A percentile compares a stretch with the other conserved stretches of the same genome.
These are phyloP conservation scores for Aldrovandia affinis DNA, from an alignment of 2,797 vertebrate species.

Conservation along the genomic window DNA sequence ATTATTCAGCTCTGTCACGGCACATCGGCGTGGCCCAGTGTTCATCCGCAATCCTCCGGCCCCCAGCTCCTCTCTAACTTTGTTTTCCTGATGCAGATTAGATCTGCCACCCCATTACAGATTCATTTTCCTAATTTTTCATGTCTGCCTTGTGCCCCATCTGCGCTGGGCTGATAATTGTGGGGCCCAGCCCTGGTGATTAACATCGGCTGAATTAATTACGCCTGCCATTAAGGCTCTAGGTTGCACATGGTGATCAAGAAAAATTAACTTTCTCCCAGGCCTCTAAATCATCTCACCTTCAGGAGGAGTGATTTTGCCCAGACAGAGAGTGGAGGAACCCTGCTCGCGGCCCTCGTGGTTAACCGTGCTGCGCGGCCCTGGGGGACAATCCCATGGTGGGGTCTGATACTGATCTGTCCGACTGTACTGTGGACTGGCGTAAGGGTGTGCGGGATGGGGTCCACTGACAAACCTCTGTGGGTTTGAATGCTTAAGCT, in stretches of 20 bases:
- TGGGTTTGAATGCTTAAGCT: slow-evolving; percentile 62
- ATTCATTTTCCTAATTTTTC: slow-evolving; percentile 99
- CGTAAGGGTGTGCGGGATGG: slow-evolving; percentile 65
- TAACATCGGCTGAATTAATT: slow-evolving; percentile 99
- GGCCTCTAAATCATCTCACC: slow-evolving; percentile 99
- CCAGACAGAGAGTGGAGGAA: slow-evolving; percentile 81
- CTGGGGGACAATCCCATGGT: slow-evolving; percentile 59
- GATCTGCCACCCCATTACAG: slow-evolving; percentile 99
- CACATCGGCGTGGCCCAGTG: slow-evolving; percentile 86
- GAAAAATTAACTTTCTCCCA: slow-evolving; percentile 99
- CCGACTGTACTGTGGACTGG: slow-evolving; percentile 70
- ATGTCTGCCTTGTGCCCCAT: slow-evolving; percentile 99
- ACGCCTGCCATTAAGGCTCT: slow-evolving; percentile 99
- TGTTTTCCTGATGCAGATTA: slow-evolving; percentile 99
- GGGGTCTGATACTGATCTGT: slow-evolving; percentile 70
- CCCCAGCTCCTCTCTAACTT: slow-evolving; percentile 95
- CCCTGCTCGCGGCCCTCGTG: slow-evolving; percentile 76
- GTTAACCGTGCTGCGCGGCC: slow-evolving; percentile 75
- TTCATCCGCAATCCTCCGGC: slow-evolving; percentile 88
- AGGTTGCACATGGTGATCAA: slow-evolving; percentile 99
- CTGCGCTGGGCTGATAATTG: slow-evolving; percentile 99
- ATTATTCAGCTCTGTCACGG: slow-evolving; percentile 98
- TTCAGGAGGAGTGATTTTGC: slow-evolving; percentile 94
- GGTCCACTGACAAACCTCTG: slow-evolving; percentile 72
- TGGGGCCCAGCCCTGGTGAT: slow-evolving; percentile 99